Base-by-base conservation (phyloP, 2,113 vertebrate species). In the Brachionichthys hirsutus region DNA sequence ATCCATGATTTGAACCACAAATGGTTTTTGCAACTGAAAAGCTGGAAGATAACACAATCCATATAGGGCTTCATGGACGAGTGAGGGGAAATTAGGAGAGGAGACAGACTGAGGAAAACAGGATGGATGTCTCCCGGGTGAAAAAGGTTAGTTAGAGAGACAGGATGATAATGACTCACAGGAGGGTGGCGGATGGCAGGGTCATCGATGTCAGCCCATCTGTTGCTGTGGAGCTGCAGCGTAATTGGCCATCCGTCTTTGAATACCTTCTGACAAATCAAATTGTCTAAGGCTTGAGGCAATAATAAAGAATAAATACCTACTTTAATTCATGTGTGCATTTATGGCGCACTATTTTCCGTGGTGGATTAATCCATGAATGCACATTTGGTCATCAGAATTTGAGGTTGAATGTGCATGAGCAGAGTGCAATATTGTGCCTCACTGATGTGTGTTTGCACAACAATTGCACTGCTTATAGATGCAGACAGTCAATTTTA, bases 151-250 rank as follows among this genome's bases (percentile, higher is more conserved):
- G 62, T 38, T 22, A 48, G 40, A 41, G 41, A 53, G 62, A 54
- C 12, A 1, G 54, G 54, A 40, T 6, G 52, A 40, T 73, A 75
- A 60, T 56, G 78, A 64, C 36, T 30, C 12, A 2, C 13, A 36
- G 51, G 46, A 11, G 24, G 63, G 43, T 8, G 61, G 22, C 35
- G 42, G 57, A 19, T n/a, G 51, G 12, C 20, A 2, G 45, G 73
- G 72, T 77, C 68, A 43, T 18, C 11, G 30, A n/a, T 3, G 46
- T 16, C 60, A 3, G 68, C 60, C 75, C 84, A 89, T 86, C 77
- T 81, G 85, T 45, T 75, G 74, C 72, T 85, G 70, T 73, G 17
- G 19, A 74, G 34, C 67, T 62, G 71, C 55, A 41, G 68, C 43
- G 69, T 80, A 87, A 83, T 75, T 18, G 82, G 72, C 55, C 18